phyloP scores from a whole-genome alignment of 2,888 invertebrate species.

The Agonopterix arenella region DNA sequence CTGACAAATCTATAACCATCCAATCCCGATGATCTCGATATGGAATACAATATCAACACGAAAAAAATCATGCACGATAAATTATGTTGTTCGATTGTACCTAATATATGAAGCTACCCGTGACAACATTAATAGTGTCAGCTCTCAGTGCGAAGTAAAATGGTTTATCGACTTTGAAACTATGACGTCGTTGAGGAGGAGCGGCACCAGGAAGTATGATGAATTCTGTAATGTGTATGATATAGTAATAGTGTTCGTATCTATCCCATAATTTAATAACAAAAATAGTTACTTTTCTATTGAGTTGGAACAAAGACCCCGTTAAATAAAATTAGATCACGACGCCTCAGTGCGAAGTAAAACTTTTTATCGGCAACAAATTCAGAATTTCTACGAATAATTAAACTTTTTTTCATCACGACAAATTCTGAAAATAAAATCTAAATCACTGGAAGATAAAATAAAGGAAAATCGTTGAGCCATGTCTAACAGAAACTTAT shows the following conservation, averaged over 20 bases:
- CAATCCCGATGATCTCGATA: too few species aligned
- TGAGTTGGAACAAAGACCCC: background rate
- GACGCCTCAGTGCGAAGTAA: background rate
- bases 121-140: background rate
- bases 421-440: too few species aligned
- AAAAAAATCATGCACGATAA: too few species aligned
- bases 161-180: conserved; percentile 1
- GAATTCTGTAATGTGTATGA: background rate
- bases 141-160: conserved; percentile 8
- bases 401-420: too few species aligned
- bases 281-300: background rate
- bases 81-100: background rate
- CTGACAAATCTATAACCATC: too few species aligned
- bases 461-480: too few species aligned
- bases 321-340: background rate
- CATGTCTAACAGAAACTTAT: too few species aligned
- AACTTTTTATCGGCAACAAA: background rate
- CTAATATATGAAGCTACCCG: background rate
- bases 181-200: background rate
- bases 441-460: too few species aligned
- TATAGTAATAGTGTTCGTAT: background rate
- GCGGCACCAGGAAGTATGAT: conserved; percentile 6
- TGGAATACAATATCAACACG: too few species aligned
- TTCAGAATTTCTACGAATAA: too few species aligned
- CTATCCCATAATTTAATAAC: background rate